Evolutionary conservation across 2,113 vertebrate genomes (phyloP).

Genomic region (Oxyura jamaicensis): DNA sequence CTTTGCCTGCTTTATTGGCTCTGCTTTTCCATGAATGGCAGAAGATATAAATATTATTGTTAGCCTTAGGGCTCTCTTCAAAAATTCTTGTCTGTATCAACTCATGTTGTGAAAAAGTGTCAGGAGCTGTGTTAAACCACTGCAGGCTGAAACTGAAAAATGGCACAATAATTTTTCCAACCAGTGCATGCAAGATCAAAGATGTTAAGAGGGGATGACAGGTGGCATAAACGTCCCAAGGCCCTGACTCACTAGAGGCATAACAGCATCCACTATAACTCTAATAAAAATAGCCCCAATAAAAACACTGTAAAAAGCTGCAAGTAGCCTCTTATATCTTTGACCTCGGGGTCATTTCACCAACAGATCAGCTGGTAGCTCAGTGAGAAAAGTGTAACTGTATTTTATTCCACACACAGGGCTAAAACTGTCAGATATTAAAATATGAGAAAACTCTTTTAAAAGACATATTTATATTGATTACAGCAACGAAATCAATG

Average conservation of each 20-base stretch:
- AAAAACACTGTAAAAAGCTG: background rate
- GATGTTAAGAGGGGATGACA: constrained; percentile 67
- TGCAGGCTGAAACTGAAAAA: constrained; percentile 72
- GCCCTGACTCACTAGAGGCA: constrained; percentile 38
- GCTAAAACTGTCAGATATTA: background rate
- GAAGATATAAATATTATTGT: constrained; percentile 74
- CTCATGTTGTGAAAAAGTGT: constrained; percentile 65
- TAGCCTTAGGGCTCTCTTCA: constrained; percentile 71
- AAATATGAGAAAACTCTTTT: background rate
- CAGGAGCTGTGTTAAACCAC: constrained; percentile 65
- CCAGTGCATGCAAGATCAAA: constrained; percentile 65
- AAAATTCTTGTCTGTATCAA: constrained; percentile 74
- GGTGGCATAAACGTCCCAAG: constrained; percentile 53
- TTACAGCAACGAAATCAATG: background rate
- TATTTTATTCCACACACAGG: background rate
- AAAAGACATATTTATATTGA: background rate
- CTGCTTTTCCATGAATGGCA: constrained; percentile 61
- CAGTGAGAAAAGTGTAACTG: constrained; percentile 1
- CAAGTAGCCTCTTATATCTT: constrained; percentile 36
- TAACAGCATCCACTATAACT: constrained; percentile 19
- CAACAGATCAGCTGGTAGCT: constrained; percentile 11
- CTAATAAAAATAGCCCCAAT: constrained; percentile 45
- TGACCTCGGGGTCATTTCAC: constrained; percentile 10
- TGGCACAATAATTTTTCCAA: constrained; percentile 69
- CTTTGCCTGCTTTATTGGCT: constrained; percentile 65